Evolutionary conservation across 2,888 invertebrate species (phyloP).

Genomic region (Microctonus brassicae): DNA sequence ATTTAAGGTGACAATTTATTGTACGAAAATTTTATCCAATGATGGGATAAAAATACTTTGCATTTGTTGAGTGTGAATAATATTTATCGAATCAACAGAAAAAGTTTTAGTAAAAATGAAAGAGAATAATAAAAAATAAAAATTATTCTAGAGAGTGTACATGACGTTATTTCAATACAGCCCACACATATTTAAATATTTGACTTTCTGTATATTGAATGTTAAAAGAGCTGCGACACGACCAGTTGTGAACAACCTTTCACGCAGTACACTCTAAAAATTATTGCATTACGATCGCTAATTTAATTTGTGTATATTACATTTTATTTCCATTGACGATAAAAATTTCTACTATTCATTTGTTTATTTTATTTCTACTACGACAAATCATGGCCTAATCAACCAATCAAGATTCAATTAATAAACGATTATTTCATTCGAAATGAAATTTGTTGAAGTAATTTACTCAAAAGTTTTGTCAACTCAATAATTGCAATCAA

Average conservation of each 20-base stretch:
- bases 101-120: background rate
- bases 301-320: slow-evolving; percentile 3
- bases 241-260: slow-evolving; percentile 45
- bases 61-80: background rate
- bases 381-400: slow-evolving; percentile 3
- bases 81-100: background rate
- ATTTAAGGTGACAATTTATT: too few species aligned
- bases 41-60: background rate
- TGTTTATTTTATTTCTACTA: background rate
- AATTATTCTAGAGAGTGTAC: slow-evolving; percentile 58
- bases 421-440: background rate
- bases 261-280: slow-evolving; percentile 35
- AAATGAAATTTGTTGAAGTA: background rate
- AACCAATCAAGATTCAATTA: background rate
- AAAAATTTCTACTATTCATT: too few species aligned
- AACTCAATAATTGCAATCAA: background rate
- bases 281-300: slow-evolving; percentile 8
- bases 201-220: slow-evolving; percentile 24
- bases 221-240: slow-evolving; percentile 31
- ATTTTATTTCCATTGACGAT: slow-evolving; percentile 3
- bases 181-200: slow-evolving; percentile 49
- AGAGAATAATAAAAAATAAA: slow-evolving; percentile 4
- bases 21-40: background rate
- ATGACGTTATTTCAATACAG: slow-evolving; percentile 51
- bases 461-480: slow-evolving; percentile 7